Evolutionary conservation across 2,888 invertebrate species (phyloP), one percentile per base, ranked within the genome.

Genomic region (Empis stercorea): DNA sequence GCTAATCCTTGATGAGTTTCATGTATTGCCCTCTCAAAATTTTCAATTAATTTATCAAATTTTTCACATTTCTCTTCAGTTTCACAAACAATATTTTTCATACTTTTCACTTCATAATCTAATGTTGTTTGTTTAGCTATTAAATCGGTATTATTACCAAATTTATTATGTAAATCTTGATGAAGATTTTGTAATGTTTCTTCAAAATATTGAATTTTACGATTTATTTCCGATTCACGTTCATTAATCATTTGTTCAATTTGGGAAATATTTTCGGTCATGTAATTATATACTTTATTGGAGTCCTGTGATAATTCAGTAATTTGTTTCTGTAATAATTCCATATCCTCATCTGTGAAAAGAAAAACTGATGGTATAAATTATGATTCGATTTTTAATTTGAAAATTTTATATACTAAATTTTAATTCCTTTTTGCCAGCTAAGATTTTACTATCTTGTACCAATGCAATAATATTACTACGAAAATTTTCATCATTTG

Each of bases 11-110:
- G 63, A 61, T 71, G 68, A 16, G 73, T 63, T 52, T 74, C 71
- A 44, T 68, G 64, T 2, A 73, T 51, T 3, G 66, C 58, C 30
- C 64, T 62, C 48, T 68, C 70, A 10, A 71, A 55, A 46, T 66
- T 61, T 0, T 52, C 54, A 1, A 73, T 57, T 34, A 72, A 63
- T n/a, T 63, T 63, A 13, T 71, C 69, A 10, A 76, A 58, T 32
- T 68, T 70, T 45, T 76, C 73, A 32, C 75, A 63, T 51, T 72
- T 75, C 36, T 75, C 73, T 15, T 71, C 68, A 10, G 72, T 71
- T 55, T 74, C 75, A 32, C 70, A 68, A 1, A 73, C 69, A 43
- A 71, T 71, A 53, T 72, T 71, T 50, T 69, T 73, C 48, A 73
- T 64, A 13, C 71, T 66, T 55, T 71, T 71, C 1, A 74, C 62